Evolutionary conservation across 2,888 invertebrate species (phyloP).

Genomic region (Cotesia congregata): DNA sequence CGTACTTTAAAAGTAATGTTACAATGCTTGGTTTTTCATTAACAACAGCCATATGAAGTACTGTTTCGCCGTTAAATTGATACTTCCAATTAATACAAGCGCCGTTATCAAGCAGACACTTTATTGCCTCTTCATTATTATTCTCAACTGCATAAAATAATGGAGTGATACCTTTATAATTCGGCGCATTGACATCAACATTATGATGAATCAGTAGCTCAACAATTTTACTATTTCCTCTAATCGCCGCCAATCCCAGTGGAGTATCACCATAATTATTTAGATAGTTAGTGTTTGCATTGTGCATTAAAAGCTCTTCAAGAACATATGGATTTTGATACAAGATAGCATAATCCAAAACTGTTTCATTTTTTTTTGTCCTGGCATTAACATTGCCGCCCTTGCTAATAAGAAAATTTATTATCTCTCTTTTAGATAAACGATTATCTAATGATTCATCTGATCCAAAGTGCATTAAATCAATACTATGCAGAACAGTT

Average conservation of each 20-base stretch:
- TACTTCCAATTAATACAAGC: neutral
- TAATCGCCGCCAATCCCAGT: neutral
- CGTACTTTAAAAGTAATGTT: neutral
- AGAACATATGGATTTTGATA: slow-evolving; percentile 4
- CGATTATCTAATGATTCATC: neutral
- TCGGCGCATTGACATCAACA: neutral
- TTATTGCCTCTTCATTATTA: neutral
- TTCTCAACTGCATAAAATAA: slow-evolving; percentile 12
- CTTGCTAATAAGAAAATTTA: slow-evolving; percentile 3
- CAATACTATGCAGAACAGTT: neutral
- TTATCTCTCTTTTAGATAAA: neutral
- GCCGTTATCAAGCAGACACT: neutral
- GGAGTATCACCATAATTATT: neutral
- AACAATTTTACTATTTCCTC: neutral
- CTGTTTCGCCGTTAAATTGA: neutral
- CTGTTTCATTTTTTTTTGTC: slow-evolving; percentile 3
- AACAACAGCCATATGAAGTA: neutral
- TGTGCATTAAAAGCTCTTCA: slow-evolving; percentile 22
- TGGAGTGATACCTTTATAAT: neutral
- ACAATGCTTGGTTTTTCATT: neutral
- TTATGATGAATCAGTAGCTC: neutral
- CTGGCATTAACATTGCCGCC: slow-evolving; percentile 24
- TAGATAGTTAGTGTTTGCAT: neutral
- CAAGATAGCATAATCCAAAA: slow-evolving; percentile 13
- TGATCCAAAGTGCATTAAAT: neutral